A percentile compares a stretch with the other conserved stretches of the same genome.
These are phyloP conservation scores for Xenopus borealis DNA, from an alignment of 2,113 vertebrate genomes.

Conservation along the genomic window DNA sequence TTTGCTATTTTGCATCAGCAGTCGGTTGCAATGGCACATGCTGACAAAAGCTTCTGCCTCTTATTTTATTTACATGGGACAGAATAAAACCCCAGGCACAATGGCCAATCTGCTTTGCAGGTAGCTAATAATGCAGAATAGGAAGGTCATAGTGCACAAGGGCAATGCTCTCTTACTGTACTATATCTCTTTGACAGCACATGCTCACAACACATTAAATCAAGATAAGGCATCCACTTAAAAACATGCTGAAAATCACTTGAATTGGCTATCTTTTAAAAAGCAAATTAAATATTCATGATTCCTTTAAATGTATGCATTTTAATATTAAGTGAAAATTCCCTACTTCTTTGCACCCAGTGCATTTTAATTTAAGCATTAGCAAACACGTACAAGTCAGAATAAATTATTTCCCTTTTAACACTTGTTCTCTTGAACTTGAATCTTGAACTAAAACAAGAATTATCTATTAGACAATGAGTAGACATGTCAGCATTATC, in stretches of 20 bases:
- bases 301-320: background rate
- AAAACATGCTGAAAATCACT: constrained; percentile 9
- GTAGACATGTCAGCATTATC: no score
- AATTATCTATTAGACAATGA: no score
- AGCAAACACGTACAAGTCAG: no score
- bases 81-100: constrained; percentile 31
- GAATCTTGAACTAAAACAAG: no score
- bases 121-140: constrained; percentile 19
- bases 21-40: constrained; percentile 7
- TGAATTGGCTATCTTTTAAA: constrained; percentile 1
- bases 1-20: constrained; percentile 13
- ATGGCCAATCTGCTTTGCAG: constrained; percentile 8
- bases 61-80: constrained; percentile 23
- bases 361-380: no score
- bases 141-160: background rate
- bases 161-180: background rate
- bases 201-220: background rate
- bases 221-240: background rate
- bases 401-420: no score
- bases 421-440: no score
- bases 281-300: background rate
- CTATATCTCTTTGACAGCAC: constrained; percentile 1
- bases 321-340: no score
- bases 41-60: constrained; percentile 34
- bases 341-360: no score